These are phyloP conservation scores for Hydrozoanthus tunicans DNA, from an alignment of 64 coral and sea anemone species.

Conservation along the genomic window DNA sequence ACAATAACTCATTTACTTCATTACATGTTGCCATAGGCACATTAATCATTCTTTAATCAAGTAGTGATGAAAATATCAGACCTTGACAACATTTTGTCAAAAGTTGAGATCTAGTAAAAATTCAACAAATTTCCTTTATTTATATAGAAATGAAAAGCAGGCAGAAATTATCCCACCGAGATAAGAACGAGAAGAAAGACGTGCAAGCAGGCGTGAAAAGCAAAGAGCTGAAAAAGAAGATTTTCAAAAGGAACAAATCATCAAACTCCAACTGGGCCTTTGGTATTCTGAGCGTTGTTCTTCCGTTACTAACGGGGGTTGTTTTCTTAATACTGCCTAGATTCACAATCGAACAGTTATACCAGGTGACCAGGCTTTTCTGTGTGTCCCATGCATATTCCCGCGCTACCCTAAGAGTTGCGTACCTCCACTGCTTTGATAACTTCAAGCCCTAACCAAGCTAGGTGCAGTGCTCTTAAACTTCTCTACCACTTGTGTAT, in stretches of 20 bases:
- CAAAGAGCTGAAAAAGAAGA: constrained; percentile 34
- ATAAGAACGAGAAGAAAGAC: constrained; percentile 14
- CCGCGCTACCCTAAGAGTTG: neutral
- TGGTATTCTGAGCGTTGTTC: neutral
- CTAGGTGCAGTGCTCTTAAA: too few species aligned
- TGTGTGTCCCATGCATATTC: neutral
- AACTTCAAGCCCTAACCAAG: neutral
- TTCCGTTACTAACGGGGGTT: neutral
- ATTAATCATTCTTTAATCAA: too few species aligned
- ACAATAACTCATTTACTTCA: too few species aligned
- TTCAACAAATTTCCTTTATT: neutral
- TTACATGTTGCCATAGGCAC: too few species aligned
- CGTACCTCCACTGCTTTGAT: neutral
- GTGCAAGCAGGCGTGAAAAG: neutral
- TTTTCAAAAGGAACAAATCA: constrained; percentile 2
- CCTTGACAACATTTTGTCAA: neutral
- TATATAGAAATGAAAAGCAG: constrained; percentile 45
- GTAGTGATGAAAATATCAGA: too few species aligned
- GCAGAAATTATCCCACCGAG: neutral
- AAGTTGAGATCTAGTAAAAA: too few species aligned
- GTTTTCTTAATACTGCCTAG: neutral
- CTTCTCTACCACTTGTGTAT: neutral
- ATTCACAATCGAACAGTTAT: neutral
- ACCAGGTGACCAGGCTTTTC: constrained; percentile 1
- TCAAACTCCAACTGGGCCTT: neutral